A percentile compares a stretch with the other conserved stretches of the same genome.
Conservation (phyloP, 2,888 invertebrate species). For the Drosophila aldrichi region DNA sequence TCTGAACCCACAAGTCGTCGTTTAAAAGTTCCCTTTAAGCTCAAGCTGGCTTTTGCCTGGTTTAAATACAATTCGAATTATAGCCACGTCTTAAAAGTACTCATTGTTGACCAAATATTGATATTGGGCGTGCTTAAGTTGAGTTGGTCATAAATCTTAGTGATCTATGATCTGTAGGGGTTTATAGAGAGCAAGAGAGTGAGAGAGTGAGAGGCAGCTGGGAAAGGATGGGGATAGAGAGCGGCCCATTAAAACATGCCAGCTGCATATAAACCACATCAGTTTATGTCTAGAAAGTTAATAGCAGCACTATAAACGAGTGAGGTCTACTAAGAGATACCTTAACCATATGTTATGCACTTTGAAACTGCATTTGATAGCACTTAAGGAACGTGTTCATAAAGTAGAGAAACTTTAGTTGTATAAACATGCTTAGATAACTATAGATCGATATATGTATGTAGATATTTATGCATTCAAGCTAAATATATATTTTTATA, state of each 20-base stretch:
- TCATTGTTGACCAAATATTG: constrained; percentile 12
- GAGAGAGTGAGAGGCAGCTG: neutral
- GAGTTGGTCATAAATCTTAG: constrained; percentile 35
- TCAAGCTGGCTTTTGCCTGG: constrained; percentile 10
- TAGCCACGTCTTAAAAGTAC: constrained; percentile 3
- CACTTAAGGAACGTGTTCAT: no score
- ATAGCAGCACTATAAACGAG: neutral
- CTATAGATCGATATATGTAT: no score
- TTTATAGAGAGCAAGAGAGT: neutral
- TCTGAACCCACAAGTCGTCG: constrained; percentile 25
- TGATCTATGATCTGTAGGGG: constrained; percentile 1
- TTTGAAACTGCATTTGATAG: no score
- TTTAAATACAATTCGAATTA: constrained; percentile 12
- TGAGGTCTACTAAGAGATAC: no score
- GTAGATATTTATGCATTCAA: no score
- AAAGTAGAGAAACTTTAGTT: no score
- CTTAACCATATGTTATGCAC: no score
- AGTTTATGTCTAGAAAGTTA: neutral
- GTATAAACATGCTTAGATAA: no score
- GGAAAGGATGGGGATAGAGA: neutral
- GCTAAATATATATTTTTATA: no score
- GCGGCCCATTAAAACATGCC: neutral
- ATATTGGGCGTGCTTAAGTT: constrained; percentile 31
- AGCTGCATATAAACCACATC: neutral
- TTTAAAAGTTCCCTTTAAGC: constrained; percentile 17